Percentiles rank a stretch among this genome's conserved stretches.
Evolutionary conservation across 2,888 invertebrate genomes (phyloP).

Genomic region (Macroteleia sp.): DNA sequence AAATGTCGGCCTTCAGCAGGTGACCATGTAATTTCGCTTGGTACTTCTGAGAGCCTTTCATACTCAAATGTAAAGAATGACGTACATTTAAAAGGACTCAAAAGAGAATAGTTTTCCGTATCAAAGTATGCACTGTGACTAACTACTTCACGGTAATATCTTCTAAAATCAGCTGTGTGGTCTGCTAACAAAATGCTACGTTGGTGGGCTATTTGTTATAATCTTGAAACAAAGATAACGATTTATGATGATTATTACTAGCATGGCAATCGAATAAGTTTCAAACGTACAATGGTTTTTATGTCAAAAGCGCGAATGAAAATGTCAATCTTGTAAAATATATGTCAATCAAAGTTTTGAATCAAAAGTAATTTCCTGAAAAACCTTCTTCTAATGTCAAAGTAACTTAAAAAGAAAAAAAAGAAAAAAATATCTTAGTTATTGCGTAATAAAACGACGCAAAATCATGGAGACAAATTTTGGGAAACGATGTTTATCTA

Average conservation of each 20-base stretch:
- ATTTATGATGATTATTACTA: conserved; percentile 26
- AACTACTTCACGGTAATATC: conserved; percentile 47
- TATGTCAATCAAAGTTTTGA: neutral
- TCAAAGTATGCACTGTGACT: conserved; percentile 47
- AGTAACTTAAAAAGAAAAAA: neutral
- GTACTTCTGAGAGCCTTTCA: conserved; percentile 44
- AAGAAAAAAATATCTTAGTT: no score
- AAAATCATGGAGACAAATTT: no score
- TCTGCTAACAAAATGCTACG: conserved; percentile 35
- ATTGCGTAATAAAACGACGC: no score
- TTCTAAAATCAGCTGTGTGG: conserved; percentile 41
- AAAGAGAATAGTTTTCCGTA: conserved; percentile 42
- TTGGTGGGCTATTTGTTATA: conserved; percentile 55
- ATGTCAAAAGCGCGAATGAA: conserved; percentile 3
- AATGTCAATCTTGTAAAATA: conserved; percentile 4
- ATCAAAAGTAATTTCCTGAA: no score
- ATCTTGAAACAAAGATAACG: conserved; percentile 28
- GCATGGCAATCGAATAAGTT: neutral
- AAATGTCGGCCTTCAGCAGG: conserved; percentile 44
- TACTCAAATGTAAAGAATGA: conserved; percentile 51
- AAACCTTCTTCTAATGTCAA: no score
- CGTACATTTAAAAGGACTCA: conserved; percentile 34
- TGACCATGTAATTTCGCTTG: conserved; percentile 52
- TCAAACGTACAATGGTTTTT: conserved; percentile 3
- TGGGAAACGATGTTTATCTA: conserved; percentile 14